A percentile compares a stretch with the other conserved stretches of the same genome.
Conservation (phyloP, 2,797 vertebrate species). For the Notamacropus eugenii region DNA sequence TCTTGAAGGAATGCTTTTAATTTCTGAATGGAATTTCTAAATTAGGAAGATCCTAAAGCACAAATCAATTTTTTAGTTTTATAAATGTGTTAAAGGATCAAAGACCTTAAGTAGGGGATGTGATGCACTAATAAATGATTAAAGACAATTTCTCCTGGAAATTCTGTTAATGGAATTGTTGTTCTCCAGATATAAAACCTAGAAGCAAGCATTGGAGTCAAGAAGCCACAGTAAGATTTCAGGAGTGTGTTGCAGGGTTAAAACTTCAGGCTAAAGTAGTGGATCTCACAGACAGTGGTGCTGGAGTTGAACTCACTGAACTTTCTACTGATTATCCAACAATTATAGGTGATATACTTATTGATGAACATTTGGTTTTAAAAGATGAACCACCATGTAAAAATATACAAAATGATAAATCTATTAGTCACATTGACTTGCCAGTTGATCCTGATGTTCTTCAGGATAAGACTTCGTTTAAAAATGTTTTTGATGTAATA, state of each 20-base stretch:
- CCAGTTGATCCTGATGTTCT: not conserved
- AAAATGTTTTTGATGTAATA: not conserved
- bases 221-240: slow-evolving; percentile 87
- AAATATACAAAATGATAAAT: slow-evolving; percentile 4
- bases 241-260: slow-evolving; percentile 80
- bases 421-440: slow-evolving; percentile 31
- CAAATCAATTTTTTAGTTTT: not conserved
- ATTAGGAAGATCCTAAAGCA: not conserved
- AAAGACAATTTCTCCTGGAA: not conserved
- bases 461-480: slow-evolving; percentile 75
- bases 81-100: not conserved
- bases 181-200: slow-evolving; percentile 88
- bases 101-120: not conserved
- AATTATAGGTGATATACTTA: slow-evolving; percentile 84
- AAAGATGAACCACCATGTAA: slow-evolving; percentile 52
- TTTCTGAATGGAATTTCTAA: slow-evolving; percentile 22
- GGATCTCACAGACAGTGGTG: slow-evolving; percentile 85
- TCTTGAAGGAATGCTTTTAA: not conserved
- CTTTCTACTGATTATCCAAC: slow-evolving; percentile 77
- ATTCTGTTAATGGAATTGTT: slow-evolving; percentile 44
- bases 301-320: slow-evolving; percentile 88
- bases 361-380: slow-evolving; percentile 85
- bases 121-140: not conserved
- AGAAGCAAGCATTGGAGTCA: slow-evolving; percentile 86
- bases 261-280: slow-evolving; percentile 87